Evolutionary conservation across 2,797 vertebrate genomes (phyloP), one percentile per base, ranked within the genome.

Genomic region (Lagodon rhomboides): DNA sequence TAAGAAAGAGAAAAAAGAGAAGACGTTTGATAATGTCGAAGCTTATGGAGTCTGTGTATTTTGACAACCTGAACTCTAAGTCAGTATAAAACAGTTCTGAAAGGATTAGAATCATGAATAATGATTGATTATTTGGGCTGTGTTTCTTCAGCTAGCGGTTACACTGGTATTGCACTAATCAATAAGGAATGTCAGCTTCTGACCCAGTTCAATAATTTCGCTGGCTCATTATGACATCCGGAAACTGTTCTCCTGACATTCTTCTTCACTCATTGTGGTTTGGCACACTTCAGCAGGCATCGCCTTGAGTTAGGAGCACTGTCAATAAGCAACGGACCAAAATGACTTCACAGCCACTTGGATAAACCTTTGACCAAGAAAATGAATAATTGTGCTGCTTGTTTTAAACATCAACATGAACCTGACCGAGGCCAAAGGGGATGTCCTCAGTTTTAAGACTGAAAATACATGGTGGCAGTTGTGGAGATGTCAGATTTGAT

Each of bases 341-440:
- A 65, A 34, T 27, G 8, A 43, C 69, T 78, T 65, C 61, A 49
- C 25, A 68, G 23, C 65, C 44, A 75, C 50, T 58, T 47, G 44
- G 69, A 56, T 67, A 23, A 71, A 50, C 38, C 51, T 78, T 74
- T 59, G 70, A 81, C 74, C 11, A 70, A 68, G 67, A 78, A 56
- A 44, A 74, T 23, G 20, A 50, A 51, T 16, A 46, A 38, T 38
- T 3, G 2, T 2, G 4, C 66, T 7, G 50, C 58, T 30, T 80
- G n/a, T 9, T 53, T 80, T 47, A 54, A 46, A 77, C 50, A 77
- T 68, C 64, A 62, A 43, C 50, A 16, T 38, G 12, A 43, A 18
- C 10, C 55, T 59, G 47, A 60, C 8, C 17, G n/a, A 18, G 27
- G 10, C 17, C 9, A 12, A 0, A n/a, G 41, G 38, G 16, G 15